Conservation (phyloP, 2,888 invertebrate species). For the Gymnocheta viridis region DNA sequence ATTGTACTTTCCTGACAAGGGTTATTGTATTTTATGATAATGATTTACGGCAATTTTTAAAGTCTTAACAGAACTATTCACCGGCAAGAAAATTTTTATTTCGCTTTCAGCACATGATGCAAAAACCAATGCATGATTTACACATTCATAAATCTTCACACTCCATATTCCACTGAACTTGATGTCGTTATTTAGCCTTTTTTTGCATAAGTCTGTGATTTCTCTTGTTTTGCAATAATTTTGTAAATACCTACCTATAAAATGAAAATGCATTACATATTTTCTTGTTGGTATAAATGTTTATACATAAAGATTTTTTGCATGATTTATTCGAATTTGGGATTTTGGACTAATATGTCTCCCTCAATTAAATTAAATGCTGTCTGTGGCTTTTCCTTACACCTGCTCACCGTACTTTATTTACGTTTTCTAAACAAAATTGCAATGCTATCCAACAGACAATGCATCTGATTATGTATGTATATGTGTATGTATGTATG, state of each 20-base stretch:
- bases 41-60: background rate
- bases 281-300: too few relatives aligned
- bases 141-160: background rate
- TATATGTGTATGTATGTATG: background rate
- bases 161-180: background rate
- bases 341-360: background rate
- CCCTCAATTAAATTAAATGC: background rate
- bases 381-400: constrained; percentile 21
- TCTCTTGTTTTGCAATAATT: background rate
- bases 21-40: background rate
- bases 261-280: too few relatives aligned
- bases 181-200: background rate
- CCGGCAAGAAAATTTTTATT: background rate
- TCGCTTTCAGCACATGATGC: background rate
- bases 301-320: too few relatives aligned
- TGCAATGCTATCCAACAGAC: too few relatives aligned
- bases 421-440: background rate
- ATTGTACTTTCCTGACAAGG: background rate
- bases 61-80: background rate
- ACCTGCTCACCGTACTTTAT: background rate
- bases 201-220: background rate
- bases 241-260: too few relatives aligned
- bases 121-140: background rate
- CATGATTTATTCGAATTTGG: too few relatives aligned
- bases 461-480: too few relatives aligned